Base-by-base conservation (phyloP, 2,888 invertebrate genomes). In the Idaea dimidiata region DNA sequence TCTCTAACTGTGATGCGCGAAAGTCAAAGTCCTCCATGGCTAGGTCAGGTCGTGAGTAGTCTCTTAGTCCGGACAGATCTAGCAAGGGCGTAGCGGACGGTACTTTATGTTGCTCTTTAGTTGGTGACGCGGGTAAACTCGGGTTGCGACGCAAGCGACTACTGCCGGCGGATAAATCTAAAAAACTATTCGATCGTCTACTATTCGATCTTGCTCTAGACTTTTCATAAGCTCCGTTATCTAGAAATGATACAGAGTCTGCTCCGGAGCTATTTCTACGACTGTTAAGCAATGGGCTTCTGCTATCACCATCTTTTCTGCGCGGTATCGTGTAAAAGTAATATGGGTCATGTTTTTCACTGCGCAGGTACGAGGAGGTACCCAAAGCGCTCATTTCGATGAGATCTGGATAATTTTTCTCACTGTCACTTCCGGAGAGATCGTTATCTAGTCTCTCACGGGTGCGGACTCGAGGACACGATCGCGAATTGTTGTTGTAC, bases 1-100 rank as follows among this genome's bases (percentile, higher is more conserved):
- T 94, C 77, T 96, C 96, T 67, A 97, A 86, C 79, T 97, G 96
- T 16, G 96, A 95, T 0, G 96, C 96, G 80, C 96, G 95, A 77
- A 96, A 96, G 78, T 96, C 96, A 82, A 95, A 96, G 58, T 94
- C 93, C 65, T 93, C 93, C 65, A 90, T 82, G 0, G 93, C 89
- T 64, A 86, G 89, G 24, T 86, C 87, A 6, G 87, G 81, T 17
- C 87, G 87, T 16, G 93, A 88, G 67, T 91, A 89, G 66, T 91
- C 87, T 64, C 94, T 93, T 54, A 94, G 87, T 59, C 93, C 93
- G 17, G 93, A 93, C 57, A 95, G 86, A 79, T 95, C 94, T 58
- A 95, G 84, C 57, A 95, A 88, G 1, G 95, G 95, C 24, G 95
- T 95, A 58, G 94, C 94, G 73, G 92, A 92, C 75, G 91, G 89